A percentile compares a stretch with the other conserved stretches of the same genome.
These are phyloP conservation scores for Heteromurus nitidus DNA, from an alignment of 2,888 invertebrate species.

Conservation along the genomic window DNA sequence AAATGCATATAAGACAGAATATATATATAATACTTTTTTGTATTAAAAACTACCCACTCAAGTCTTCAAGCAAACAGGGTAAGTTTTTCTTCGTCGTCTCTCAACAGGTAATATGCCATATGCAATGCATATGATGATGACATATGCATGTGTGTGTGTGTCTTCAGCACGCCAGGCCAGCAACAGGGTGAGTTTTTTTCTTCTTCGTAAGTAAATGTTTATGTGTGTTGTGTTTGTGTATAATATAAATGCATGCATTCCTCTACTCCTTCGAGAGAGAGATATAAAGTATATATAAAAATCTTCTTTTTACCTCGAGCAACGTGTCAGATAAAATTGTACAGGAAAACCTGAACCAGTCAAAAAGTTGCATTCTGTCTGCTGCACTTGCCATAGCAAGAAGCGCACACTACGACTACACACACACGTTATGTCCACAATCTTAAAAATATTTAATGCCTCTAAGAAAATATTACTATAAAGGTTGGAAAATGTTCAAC, in stretches of 20 bases:
- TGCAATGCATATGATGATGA: no score
- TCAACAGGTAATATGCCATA: neutral
- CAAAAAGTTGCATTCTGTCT: slow-evolving; percentile 55
- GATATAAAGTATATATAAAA: neutral
- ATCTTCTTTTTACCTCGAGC: slow-evolving; percentile 9
- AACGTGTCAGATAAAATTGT: slow-evolving; percentile 11
- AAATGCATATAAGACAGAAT: neutral
- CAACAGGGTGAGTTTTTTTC: neutral
- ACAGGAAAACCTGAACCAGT: slow-evolving; percentile 17
- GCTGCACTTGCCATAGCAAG: slow-evolving; percentile 33
- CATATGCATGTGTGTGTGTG: no score
- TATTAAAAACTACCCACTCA: slow-evolving; percentile 26
- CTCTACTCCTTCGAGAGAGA: no score
- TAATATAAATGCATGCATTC: no score
- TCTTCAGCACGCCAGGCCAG: no score
- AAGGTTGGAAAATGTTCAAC: neutral
- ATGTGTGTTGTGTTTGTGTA: no score
- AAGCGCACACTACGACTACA: no score
- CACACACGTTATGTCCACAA: no score
- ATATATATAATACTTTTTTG: neutral
- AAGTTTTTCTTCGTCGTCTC: slow-evolving; percentile 21
- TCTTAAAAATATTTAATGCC: no score
- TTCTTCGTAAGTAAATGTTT: no score
- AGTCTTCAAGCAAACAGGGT: slow-evolving; percentile 26
- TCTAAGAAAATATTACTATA: no score